Conservation (phyloP, 2,797 vertebrate genomes). For the Galaxias olidus region DNA sequence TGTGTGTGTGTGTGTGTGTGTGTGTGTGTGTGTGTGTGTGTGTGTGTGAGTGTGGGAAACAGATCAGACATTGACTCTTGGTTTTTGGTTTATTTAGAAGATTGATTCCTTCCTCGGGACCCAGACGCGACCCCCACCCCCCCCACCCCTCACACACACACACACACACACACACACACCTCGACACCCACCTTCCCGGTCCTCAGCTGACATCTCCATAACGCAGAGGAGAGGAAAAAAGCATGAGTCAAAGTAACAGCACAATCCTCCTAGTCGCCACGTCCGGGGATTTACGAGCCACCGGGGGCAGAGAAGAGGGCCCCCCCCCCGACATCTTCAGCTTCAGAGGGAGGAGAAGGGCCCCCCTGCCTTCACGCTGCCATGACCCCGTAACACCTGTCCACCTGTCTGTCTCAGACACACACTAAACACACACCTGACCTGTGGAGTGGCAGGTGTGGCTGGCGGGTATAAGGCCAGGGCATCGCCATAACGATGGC, state of each 20-base stretch:
- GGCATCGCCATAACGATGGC: too few relatives aligned
- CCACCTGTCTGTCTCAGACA: constrained; percentile 2
- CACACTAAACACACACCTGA: not conserved
- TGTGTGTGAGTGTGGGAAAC: constrained; percentile 27
- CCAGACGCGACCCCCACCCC: constrained; percentile 31
- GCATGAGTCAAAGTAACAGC: constrained; percentile 12
- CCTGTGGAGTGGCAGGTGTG: too few relatives aligned
- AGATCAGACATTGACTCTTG: constrained; percentile 53
- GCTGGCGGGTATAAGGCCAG: too few relatives aligned
- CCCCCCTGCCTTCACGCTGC: not conserved
- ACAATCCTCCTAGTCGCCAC: constrained; percentile 7
- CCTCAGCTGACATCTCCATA: constrained; percentile 17
- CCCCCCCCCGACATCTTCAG: not conserved
- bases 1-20: not conserved
- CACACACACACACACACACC: not conserved
- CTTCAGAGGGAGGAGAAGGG: too few relatives aligned
- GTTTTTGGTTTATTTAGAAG: constrained; percentile 55
- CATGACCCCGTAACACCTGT: not conserved
- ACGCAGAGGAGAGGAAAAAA: constrained; percentile 12
- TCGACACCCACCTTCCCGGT: not conserved
- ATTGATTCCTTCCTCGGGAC: constrained; percentile 57
- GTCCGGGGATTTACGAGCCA: constrained; percentile 4
- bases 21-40: not conserved
- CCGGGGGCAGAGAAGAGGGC: not conserved
- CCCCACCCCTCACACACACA: constrained; percentile 14